A percentile compares a stretch with the other conserved stretches of the same genome.
These are phyloP conservation scores for Calephelis perditalis DNA, from an alignment of 2,888 invertebrate species.

Conservation along the genomic window DNA sequence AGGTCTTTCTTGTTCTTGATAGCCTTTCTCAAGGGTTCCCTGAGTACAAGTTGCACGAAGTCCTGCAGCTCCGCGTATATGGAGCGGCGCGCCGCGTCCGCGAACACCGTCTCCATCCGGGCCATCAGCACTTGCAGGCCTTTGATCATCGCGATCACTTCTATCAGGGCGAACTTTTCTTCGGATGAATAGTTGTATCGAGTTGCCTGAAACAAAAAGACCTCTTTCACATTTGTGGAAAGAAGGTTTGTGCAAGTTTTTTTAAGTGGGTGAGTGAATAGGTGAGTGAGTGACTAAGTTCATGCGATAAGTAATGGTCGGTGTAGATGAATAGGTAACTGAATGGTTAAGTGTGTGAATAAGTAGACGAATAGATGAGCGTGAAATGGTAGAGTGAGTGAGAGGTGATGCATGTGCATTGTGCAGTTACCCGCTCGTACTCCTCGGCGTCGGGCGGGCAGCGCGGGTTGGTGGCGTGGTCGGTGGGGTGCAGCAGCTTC, in stretches of 20 bases:
- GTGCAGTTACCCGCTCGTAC: conserved; percentile 89
- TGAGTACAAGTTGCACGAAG: conserved; percentile 92
- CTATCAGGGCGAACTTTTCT: conserved; percentile 98
- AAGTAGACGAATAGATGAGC: too few species aligned
- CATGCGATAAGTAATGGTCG: too few species aligned
- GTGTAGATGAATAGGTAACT: too few species aligned
- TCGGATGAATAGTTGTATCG: conserved; percentile 98
- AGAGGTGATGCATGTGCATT: conserved; percentile 17
- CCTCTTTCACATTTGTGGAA: too few species aligned
- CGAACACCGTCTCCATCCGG: conserved; percentile 94
- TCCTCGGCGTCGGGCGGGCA: conserved; percentile 98
- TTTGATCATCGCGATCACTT: conserved; percentile 99
- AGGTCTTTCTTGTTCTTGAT: conserved; percentile 98
- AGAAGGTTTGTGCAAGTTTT: too few species aligned
- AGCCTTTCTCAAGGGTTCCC: conserved; percentile 96
- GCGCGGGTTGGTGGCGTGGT: conserved; percentile 95
- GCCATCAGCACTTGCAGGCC: conserved; percentile 98
- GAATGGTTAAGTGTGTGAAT: too few species aligned
- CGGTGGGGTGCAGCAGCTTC: conserved; percentile 98
- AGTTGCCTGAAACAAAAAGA: conserved; percentile 82
- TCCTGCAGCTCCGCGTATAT: conserved; percentile 98
- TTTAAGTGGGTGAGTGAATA: too few species aligned
- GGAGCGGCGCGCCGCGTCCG: conserved; percentile 80
- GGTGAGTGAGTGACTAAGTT: too few species aligned
- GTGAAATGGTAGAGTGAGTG: too few species aligned